Evolutionary conservation across 2,113 vertebrate species (phyloP).

Genomic region (Engraulis encrasicolus): DNA sequence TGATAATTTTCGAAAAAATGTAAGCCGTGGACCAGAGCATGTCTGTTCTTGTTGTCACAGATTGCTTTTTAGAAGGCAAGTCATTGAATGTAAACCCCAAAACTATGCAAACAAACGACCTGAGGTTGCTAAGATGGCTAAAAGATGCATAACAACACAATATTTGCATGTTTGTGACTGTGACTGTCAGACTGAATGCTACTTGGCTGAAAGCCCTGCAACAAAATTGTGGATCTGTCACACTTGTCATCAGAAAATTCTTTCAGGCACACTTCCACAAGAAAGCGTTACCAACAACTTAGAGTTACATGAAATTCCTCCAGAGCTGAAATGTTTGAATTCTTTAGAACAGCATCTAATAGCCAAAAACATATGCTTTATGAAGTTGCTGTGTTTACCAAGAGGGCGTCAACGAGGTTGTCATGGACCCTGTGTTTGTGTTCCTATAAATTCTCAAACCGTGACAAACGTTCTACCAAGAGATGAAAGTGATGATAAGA

Average conservation of each 20-base stretch:
- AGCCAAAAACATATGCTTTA: slow-evolving; percentile 36
- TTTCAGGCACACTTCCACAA: neutral
- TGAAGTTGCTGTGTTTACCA: slow-evolving; percentile 34
- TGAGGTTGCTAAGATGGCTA: neutral
- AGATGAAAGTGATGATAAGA: slow-evolving; percentile 24
- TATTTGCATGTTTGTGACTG: slow-evolving; percentile 27
- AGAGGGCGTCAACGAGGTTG: slow-evolving; percentile 17
- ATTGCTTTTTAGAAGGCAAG: slow-evolving; percentile 32
- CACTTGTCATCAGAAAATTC: slow-evolving; percentile 35
- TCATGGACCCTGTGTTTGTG: slow-evolving; percentile 28
- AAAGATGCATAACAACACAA: neutral
- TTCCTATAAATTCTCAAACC: neutral
- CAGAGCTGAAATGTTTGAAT: slow-evolving; percentile 31
- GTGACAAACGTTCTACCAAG: slow-evolving; percentile 28
- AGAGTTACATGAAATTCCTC: slow-evolving; percentile 25
- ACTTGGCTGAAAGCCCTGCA: neutral
- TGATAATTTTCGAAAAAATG: neutral
- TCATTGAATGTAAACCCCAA: slow-evolving; percentile 5
- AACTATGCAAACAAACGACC: neutral
- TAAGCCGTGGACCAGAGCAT: slow-evolving; percentile 10
- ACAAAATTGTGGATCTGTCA: slow-evolving; percentile 33
- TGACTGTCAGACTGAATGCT: neutral
- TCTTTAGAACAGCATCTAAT: slow-evolving; percentile 42
- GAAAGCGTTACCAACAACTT: slow-evolving; percentile 30
- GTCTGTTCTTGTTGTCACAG: slow-evolving; percentile 23